phyloP scores from a whole-genome alignment of 1,140 invertebrate species.

The Drosophila sulfurigaster region DNA sequence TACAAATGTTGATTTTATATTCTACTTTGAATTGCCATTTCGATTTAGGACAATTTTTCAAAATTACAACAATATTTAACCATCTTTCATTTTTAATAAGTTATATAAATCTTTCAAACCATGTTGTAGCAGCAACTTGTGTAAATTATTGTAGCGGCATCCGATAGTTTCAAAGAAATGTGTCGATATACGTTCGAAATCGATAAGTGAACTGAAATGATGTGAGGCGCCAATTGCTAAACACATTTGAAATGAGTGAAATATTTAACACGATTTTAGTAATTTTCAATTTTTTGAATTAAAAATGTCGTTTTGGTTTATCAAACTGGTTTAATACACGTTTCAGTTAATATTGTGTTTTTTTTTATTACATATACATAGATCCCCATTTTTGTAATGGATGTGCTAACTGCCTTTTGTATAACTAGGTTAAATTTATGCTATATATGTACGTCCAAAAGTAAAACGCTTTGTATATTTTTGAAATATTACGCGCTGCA shows the following conservation, averaged over 20 bases:
- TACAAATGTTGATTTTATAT: not conserved
- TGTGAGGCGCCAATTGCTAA: too few species aligned
- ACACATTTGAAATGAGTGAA: too few species aligned
- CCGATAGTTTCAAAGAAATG: too few species aligned
- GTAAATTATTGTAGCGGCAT: too few species aligned
- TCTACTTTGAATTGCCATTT: not conserved
- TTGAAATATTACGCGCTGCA: slow-evolving; percentile 52
- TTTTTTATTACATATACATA: slow-evolving; percentile 53
- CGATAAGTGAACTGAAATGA: too few species aligned
- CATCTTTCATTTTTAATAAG: too few species aligned
- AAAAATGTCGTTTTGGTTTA: slow-evolving; percentile 27
- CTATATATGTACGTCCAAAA: slow-evolving; percentile 71
- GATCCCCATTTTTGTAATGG: slow-evolving; percentile 26
- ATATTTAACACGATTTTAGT: too few species aligned
- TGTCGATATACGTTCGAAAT: too few species aligned
- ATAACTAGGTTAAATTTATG: slow-evolving; percentile 67
- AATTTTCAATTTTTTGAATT: slow-evolving; percentile 5
- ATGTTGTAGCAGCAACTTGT: too few species aligned
- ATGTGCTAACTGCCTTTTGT: slow-evolving; percentile 40
- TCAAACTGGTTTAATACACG: slow-evolving; percentile 57
- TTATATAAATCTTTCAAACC: too few species aligned
- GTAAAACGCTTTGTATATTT: slow-evolving; percentile 60
- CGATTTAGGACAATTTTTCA: too few species aligned
- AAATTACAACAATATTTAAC: too few species aligned
- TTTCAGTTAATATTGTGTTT: slow-evolving; percentile 53